Evolutionary conservation across 1,140 invertebrate species (phyloP).

Genomic region (Pseudobourletiella spinata): DNA sequence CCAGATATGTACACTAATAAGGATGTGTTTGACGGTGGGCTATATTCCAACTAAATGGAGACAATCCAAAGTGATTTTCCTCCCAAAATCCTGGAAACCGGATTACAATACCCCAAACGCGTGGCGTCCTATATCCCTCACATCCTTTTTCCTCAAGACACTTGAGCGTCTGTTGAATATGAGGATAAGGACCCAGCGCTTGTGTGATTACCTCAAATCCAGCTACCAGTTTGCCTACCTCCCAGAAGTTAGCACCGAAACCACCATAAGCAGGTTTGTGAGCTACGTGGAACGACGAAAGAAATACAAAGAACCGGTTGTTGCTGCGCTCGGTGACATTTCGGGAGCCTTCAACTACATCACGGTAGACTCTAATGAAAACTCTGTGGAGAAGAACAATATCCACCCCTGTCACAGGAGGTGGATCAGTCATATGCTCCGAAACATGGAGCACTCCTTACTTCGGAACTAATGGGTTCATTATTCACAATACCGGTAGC

Average conservation of each 20-base stretch:
- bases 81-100: background rate
- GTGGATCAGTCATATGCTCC: too few relatives aligned
- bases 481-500: too few relatives aligned
- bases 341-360: background rate
- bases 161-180: background rate
- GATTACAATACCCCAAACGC: background rate
- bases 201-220: background rate
- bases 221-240: background rate
- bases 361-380: too few relatives aligned
- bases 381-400: too few relatives aligned
- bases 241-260: background rate
- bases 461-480: too few relatives aligned
- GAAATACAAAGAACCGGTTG: background rate
- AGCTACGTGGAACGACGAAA: background rate
- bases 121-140: background rate
- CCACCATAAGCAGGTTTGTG: background rate
- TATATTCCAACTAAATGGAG: too few relatives aligned
- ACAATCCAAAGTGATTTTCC: too few relatives aligned
- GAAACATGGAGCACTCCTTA: too few relatives aligned
- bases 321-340: background rate
- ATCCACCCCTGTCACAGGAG: too few relatives aligned
- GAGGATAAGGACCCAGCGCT: background rate
- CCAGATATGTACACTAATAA: too few relatives aligned
- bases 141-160: background rate
- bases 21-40: too few relatives aligned